Conservation (phyloP, 2,113 vertebrate genomes). For the Australoheros scitulus region DNA sequence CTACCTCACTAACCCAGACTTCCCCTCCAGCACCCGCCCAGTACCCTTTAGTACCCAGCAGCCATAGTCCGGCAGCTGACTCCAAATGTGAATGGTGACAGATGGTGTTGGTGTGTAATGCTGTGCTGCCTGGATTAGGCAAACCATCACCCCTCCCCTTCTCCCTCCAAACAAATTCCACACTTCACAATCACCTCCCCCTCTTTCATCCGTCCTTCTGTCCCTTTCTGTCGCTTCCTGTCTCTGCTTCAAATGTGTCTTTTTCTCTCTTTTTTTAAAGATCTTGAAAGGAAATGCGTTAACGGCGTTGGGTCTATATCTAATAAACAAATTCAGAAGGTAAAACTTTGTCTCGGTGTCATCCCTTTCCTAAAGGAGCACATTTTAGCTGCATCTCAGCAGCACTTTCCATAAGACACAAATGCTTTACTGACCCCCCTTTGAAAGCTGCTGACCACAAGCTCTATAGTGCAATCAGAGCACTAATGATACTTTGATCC, state of each 20-base stretch:
- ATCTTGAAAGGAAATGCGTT: neutral
- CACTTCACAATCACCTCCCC: neutral
- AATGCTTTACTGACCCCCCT: neutral
- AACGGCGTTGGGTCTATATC: neutral
- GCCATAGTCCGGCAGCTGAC: constrained; percentile 17
- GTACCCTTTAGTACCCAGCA: neutral
- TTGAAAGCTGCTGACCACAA: neutral
- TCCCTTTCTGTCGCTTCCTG: neutral
- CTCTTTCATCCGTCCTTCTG: neutral
- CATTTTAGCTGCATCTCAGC: neutral
- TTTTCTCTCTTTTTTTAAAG: neutral
- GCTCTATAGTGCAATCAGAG: neutral
- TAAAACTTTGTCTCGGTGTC: neutral
- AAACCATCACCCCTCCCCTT: constrained; percentile 6
- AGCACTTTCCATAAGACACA: neutral
- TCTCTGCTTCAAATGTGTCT: neutral
- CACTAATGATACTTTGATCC: neutral
- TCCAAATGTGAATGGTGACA: constrained; percentile 64
- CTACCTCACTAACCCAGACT: neutral
- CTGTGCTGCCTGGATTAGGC: constrained; percentile 58
- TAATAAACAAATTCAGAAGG: neutral
- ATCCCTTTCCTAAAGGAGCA: neutral
- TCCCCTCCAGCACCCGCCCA: neutral
- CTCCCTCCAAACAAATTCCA: neutral
- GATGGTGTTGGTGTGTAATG: constrained; percentile 74